Base-by-base conservation (phyloP, 2,888 invertebrate species). In the Argyra leucocephala region DNA sequence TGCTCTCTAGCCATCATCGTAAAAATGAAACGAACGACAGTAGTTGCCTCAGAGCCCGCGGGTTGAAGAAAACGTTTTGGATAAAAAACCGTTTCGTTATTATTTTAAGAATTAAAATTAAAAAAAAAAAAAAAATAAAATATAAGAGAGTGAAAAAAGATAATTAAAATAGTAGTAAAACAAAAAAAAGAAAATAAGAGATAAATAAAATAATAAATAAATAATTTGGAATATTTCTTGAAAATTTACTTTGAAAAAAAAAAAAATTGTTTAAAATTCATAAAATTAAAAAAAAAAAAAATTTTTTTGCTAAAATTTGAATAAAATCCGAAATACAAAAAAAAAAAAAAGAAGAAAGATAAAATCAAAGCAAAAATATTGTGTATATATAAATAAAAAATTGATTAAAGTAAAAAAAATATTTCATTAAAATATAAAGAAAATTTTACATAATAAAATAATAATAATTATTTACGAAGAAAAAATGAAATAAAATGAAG, bases 31-130 rank as follows among this genome's bases (percentile, higher is more conserved):
- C 71, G 70, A 59, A 70, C 71, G 70, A 69, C 74, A 74, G 77
- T 77, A 80, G 79, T 80, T 78, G 80, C 78, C 78, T 79, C 78
- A 78, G 79, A 79, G 79, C 79, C 79, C 79, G 79, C 80, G 79
- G 78, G 76, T 79, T 75, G 80, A 79, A 79, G 77, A 78, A 79
- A 79, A 75, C 80, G 78, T 75, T 79, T n/a, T 75, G 76, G 76
- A 48, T n/a, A 48, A 31, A 72, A 72, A 70, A 73, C 74, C 75
- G 77, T 76, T 76, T 78, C 77, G 76, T 64, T 63, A 62, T 12
- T 48, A 48, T 48, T 48, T 48, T 48, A 48, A 48, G 48, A 48
- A n/a, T n/a, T 18, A 48, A 48, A 48, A 48, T n/a, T n/a, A 48
- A 48, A 48, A 48, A 22, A 64, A 62, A 66, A 67, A 68, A 65